A percentile compares a stretch with the other conserved stretches of the same genome.
These are phyloP conservation scores for Cordilura impudica DNA, from an alignment of 2,888 invertebrate species.

Conservation along the genomic window DNA sequence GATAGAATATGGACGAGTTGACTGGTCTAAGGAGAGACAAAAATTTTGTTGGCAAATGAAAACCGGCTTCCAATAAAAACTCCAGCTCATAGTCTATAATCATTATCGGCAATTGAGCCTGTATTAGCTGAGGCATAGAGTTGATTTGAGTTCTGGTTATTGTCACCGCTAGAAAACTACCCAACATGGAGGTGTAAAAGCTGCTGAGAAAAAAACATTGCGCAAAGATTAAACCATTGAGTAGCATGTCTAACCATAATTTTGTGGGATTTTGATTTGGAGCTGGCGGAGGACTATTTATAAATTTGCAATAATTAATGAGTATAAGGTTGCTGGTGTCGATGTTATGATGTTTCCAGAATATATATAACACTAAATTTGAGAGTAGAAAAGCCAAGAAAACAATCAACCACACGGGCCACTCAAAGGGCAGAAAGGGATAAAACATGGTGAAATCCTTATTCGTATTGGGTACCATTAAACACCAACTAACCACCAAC, in stretches of 20 bases:
- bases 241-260: constrained; percentile 22
- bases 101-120: constrained; percentile 67
- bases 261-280: not conserved
- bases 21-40: constrained; percentile 65
- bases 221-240: constrained; percentile 18
- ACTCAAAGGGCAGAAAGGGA: constrained; percentile 68
- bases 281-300: constrained; percentile 9
- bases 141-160: constrained; percentile 70
- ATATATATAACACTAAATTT: not conserved
- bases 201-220: constrained; percentile 68
- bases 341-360: not conserved
- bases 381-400: constrained; percentile 57
- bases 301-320: constrained; percentile 35
- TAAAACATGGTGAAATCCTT: constrained; percentile 70
- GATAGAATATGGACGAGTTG: constrained; percentile 64
- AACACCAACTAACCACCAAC: constrained; percentile 71
- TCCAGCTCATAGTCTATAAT: constrained; percentile 70
- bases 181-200: constrained; percentile 70
- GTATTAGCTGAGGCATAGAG: constrained; percentile 68
- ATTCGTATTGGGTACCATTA: constrained; percentile 72
- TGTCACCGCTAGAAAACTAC: constrained; percentile 71
- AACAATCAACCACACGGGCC: constrained; percentile 67
- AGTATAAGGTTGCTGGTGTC: constrained; percentile 8
- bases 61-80: constrained; percentile 65
- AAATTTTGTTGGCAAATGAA: constrained; percentile 64